phyloP scores from a whole-genome alignment of 2,888 invertebrate species.

The Leucophenga maculata region DNA sequence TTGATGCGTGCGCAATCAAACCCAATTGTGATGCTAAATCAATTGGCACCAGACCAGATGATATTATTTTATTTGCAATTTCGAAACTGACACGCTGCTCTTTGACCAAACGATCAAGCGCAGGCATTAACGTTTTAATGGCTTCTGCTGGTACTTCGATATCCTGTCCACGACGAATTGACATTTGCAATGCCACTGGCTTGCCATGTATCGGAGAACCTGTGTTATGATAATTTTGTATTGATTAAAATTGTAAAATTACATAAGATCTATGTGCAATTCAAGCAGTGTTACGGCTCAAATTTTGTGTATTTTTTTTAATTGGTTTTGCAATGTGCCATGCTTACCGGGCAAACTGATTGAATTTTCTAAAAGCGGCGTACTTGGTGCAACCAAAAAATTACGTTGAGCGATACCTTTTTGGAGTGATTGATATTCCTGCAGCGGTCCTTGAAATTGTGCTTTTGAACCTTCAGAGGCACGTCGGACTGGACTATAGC shows the following conservation, averaged over 20 bases:
- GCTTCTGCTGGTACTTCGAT: conserved; percentile 73
- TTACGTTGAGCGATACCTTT: conserved; percentile 73
- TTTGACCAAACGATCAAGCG: conserved; percentile 71
- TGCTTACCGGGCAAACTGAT: conserved; percentile 72
- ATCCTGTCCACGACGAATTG: conserved; percentile 64
- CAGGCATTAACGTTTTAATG: conserved; percentile 72
- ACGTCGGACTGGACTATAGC: conserved; percentile 92
- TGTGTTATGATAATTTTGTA: conserved; percentile 46
- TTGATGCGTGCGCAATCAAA: conserved; percentile 73
- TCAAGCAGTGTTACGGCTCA: conserved; percentile 6
- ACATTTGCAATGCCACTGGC: conserved; percentile 58
- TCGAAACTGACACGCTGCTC: conserved; percentile 72
- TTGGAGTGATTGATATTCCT: conserved; percentile 85
- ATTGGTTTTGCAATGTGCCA: too few species aligned
- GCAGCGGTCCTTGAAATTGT: conserved; percentile 79
- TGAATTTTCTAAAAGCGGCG: conserved; percentile 72
- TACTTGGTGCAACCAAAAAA: conserved; percentile 71
- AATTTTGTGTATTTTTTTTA: conserved; percentile 31
- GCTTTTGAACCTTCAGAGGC: conserved; percentile 82
- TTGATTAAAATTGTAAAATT: neutral
- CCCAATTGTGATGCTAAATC: conserved; percentile 75
- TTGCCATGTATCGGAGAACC: conserved; percentile 78
- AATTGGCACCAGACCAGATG: conserved; percentile 73
- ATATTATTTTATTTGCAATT: conserved; percentile 72
- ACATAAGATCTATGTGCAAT: neutral